These are phyloP conservation scores for Scaptomyza graminum DNA, from an alignment of 1,140 invertebrate species.

Conservation along the genomic window DNA sequence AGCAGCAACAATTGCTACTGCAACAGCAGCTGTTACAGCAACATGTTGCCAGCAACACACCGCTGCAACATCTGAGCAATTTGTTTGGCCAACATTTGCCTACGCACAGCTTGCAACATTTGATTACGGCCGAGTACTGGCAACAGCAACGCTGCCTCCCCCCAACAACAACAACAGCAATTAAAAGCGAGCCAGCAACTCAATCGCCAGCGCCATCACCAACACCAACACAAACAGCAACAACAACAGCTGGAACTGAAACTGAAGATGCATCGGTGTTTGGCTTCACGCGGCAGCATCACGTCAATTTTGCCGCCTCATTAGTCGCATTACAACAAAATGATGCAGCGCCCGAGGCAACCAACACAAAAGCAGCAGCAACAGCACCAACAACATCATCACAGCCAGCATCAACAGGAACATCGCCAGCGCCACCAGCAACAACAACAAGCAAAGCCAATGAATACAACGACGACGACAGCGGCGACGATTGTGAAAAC, in stretches of 20 bases:
- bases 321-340: constrained; percentile 80
- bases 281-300: constrained; percentile 71
- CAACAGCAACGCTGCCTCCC: constrained; percentile 43
- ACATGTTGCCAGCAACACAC: constrained; percentile 66
- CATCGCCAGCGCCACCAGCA: constrained; percentile 53
- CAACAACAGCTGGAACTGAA: constrained; percentile 26
- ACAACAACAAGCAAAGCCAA: constrained; percentile 37
- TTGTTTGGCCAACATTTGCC: constrained; percentile 77
- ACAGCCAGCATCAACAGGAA: constrained; percentile 40
- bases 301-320: constrained; percentile 81
- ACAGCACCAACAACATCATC: constrained; percentile 30
- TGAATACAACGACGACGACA: constrained; percentile 41
- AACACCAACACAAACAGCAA: constrained; percentile 19
- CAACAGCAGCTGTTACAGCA: constrained; percentile 74
- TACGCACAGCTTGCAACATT: constrained; percentile 72
- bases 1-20: constrained; percentile 44
- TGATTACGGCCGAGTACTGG: constrained; percentile 74
- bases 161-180: constrained; percentile 54
- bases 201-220: constrained; percentile 58
- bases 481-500: constrained; percentile 41
- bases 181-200: constrained; percentile 81
- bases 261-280: constrained; percentile 54
- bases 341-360: constrained; percentile 64
- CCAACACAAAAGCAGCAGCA: constrained; percentile 36
- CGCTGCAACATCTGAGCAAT: constrained; percentile 76